Conservation (phyloP, 1,140 invertebrate species). For the Platyscapa corneri region DNA sequence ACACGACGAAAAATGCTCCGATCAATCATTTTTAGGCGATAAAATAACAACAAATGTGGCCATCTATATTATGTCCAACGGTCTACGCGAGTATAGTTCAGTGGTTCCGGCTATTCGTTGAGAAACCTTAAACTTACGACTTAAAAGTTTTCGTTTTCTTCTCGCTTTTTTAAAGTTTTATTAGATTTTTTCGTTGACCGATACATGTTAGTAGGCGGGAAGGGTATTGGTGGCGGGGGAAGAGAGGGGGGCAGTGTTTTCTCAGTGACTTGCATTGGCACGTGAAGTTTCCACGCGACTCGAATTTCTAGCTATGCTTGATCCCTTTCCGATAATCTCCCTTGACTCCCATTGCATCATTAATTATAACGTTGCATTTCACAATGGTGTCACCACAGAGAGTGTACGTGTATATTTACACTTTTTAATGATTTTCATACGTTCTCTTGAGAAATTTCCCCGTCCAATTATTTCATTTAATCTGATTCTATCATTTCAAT, state of each 20-base stretch:
- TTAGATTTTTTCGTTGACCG: conserved; percentile 35
- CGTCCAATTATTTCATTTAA: neutral
- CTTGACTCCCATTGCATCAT: conserved; percentile 12
- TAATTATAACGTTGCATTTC: conserved; percentile 11
- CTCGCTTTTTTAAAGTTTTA: neutral
- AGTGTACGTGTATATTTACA: conserved; percentile 29
- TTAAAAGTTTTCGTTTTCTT: neutral
- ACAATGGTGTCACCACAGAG: conserved; percentile 15
- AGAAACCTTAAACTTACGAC: conserved; percentile 5
- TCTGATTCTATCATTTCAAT: neutral
- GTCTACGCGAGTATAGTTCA: neutral
- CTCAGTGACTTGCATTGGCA: conserved; percentile 31
- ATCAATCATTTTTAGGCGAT: neutral
- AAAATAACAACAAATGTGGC: neutral
- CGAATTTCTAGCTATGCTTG: conserved; percentile 39
- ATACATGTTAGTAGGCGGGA: neutral
- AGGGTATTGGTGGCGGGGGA: no score
- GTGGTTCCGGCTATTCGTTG: neutral
- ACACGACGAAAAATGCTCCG: neutral
- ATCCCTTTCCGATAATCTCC: conserved; percentile 49
- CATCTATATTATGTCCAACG: neutral
- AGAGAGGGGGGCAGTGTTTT: conserved; percentile 27
- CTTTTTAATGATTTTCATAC: conserved; percentile 11
- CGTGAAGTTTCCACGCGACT: conserved; percentile 34
- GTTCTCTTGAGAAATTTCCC: neutral